A percentile compares a stretch with the other conserved stretches of the same genome.
phyloP scores from a whole-genome alignment of 2,888 invertebrate species.

The Linnaemya tessellans region DNA sequence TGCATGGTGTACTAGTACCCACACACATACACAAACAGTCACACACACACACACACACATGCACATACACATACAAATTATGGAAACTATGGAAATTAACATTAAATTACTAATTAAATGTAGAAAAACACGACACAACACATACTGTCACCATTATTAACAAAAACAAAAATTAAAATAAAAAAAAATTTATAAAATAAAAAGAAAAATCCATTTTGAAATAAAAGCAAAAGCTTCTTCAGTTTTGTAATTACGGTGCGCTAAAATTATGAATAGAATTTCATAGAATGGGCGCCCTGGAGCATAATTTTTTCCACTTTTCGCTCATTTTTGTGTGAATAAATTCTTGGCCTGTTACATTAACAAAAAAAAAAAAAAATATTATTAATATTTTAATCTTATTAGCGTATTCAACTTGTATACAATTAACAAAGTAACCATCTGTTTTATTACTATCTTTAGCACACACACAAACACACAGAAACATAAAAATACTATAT shows the following conservation, averaged over 20 bases:
- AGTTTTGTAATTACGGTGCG: not conserved
- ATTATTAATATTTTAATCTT: conserved; percentile 26
- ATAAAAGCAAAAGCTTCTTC: not conserved
- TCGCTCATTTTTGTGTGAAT: not conserved
- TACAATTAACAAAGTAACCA: conserved; percentile 45
- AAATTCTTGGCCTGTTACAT: not conserved
- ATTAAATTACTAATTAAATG: too few relatives aligned
- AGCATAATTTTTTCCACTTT: not conserved
- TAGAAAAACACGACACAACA: not conserved
- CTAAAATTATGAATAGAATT: not conserved
- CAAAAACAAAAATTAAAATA: conserved; percentile 1
- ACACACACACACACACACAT: too few relatives aligned
- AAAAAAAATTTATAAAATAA: not conserved
- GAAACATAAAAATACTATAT: too few relatives aligned
- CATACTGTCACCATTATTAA: not conserved
- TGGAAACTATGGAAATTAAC: too few relatives aligned
- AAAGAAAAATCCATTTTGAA: not conserved
- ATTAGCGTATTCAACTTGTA: conserved; percentile 13
- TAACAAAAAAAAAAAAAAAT: not conserved
- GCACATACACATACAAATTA: too few relatives aligned
- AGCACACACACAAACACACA: not conserved
- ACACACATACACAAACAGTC: too few relatives aligned
- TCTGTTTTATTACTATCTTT: conserved; percentile 39
- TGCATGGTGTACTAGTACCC: too few relatives aligned
- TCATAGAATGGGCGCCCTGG: not conserved